A percentile compares a stretch with the other conserved stretches of the same genome.
phyloP scores from a whole-genome alignment of 2,888 invertebrate genomes.

The Watsonalla binaria region DNA sequence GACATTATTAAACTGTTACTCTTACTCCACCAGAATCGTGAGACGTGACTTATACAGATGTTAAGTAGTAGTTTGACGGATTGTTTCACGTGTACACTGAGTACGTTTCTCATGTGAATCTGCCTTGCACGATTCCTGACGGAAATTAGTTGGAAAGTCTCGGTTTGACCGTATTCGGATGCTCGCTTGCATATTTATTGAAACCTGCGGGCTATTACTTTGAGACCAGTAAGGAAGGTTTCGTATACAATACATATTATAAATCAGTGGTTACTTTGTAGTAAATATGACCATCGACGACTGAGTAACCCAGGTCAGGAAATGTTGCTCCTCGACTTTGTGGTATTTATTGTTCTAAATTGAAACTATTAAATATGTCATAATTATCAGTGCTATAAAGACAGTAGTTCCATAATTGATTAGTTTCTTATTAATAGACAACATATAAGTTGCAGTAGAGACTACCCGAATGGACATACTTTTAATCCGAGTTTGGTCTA shows the following conservation, averaged over 20 bases:
- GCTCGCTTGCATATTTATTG: constrained; percentile 7
- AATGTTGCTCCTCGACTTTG: no score
- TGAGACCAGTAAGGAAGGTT: neutral
- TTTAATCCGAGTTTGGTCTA: no score
- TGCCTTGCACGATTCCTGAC: constrained; percentile 60
- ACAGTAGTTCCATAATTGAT: no score
- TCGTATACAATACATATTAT: neutral
- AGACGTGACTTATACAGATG: constrained; percentile 77
- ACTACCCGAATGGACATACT: no score
- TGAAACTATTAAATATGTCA: no score
- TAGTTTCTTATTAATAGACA: no score
- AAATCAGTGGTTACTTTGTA: neutral
- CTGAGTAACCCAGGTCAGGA: neutral
- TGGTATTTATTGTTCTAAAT: no score
- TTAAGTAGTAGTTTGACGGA: constrained; percentile 75
- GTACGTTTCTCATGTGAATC: constrained; percentile 72
- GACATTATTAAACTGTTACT: constrained; percentile 78
- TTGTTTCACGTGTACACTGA: constrained; percentile 68
- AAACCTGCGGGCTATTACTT: neutral
- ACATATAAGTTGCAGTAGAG: no score
- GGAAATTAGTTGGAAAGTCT: constrained; percentile 67
- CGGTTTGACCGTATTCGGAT: constrained; percentile 37
- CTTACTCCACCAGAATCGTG: constrained; percentile 54
- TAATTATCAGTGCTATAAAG: no score
- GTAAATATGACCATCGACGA: neutral